Evolutionary conservation across 1,140 invertebrate species (phyloP).

Genomic region (Pectinophora gossypiella): DNA sequence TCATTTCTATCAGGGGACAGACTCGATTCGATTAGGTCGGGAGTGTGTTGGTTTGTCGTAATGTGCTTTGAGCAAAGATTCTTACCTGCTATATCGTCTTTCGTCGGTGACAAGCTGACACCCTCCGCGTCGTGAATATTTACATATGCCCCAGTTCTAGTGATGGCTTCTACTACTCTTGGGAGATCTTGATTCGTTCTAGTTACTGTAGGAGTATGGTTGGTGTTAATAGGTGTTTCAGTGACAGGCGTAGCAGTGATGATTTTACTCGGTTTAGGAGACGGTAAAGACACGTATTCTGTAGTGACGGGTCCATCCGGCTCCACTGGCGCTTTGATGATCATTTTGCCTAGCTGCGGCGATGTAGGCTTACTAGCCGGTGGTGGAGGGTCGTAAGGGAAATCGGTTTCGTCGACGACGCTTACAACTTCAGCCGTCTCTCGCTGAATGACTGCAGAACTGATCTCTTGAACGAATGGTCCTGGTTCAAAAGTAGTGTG

Average conservation of each 20-base stretch:
- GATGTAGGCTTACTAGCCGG: conserved; percentile 62
- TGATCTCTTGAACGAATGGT: conserved; percentile 81
- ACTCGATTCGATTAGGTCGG: conserved; percentile 26
- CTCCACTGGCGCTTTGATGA: conserved; percentile 77
- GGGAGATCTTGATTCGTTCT: conserved; percentile 49
- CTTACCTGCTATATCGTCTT: conserved; percentile 78
- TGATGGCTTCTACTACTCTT: conserved; percentile 60
- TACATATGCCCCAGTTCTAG: conserved; percentile 80
- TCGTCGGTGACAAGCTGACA: conserved; percentile 77
- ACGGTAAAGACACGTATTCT: conserved; percentile 78
- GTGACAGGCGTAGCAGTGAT: conserved; percentile 73
- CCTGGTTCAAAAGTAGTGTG: conserved; percentile 91
- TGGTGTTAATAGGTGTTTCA: conserved; percentile 37
- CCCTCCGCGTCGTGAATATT: conserved; percentile 81
- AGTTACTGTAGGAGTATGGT: conserved; percentile 15
- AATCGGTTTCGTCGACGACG: conserved; percentile 64
- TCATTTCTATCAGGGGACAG: conserved; percentile 23
- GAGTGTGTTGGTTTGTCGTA: conserved; percentile 19
- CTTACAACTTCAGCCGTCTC: conserved; percentile 63
- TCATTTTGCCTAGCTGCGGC: conserved; percentile 79
- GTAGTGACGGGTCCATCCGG: conserved; percentile 75
- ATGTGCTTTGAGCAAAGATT: conserved; percentile 38
- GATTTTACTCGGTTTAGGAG: conserved; percentile 77
- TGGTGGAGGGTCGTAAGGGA: conserved; percentile 49
- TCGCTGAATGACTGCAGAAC: conserved; percentile 58